Base-by-base conservation (phyloP, 2,888 invertebrate genomes). In the Dryobotodes eremita region DNA sequence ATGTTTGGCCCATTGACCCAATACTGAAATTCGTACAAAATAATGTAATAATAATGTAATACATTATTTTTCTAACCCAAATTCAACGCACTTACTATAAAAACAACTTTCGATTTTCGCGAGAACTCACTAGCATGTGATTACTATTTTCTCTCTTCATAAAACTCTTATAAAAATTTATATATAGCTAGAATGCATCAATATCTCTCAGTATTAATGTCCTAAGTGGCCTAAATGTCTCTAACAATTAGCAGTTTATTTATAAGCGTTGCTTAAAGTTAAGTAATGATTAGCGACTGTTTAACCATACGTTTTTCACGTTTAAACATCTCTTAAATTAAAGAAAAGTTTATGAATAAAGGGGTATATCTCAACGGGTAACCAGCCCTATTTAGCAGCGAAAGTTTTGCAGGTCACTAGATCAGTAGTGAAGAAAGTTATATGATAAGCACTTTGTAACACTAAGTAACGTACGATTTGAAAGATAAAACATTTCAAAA, bases 91-190 rank as follows among this genome's bases (percentile, higher is more conserved):
- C 50, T 26, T 36, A 7, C 2, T 46, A 36, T 26, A 13, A 59
- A 79, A 80, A 69, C 57, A 62, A 65, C 80, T 80, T 81, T 80
- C 64, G 46, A 57, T 80, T 64, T 69, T 69, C 23, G 17, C 57
- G 46, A 23, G 20, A 65, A n/a, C 6, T n/a, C 48, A 65, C 42
- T 13, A 46, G 6, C 65, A 6, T 46, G 46, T 46, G 46, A 46
- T 46, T 46, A 6, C 7, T 46, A 46, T 46, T 46, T 46, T 46
- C 42, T 42, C 6, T 42, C 46, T 46, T 10, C 1, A 46, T 46
- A 46, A 10, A 23, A 55, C 20, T 36, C 7, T 62, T 53, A 7
- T 23, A 26, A 50, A 70, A 57, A 70, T 20, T 0, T 50, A 46
- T 48, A 53, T 13, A 31, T 26, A 26, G 7, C 15, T 31, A 65